Percentiles rank a stretch among this genome's conserved stretches.
Conservation (phyloP, 2,888 invertebrate species). For the Agrotis segetum region DNA sequence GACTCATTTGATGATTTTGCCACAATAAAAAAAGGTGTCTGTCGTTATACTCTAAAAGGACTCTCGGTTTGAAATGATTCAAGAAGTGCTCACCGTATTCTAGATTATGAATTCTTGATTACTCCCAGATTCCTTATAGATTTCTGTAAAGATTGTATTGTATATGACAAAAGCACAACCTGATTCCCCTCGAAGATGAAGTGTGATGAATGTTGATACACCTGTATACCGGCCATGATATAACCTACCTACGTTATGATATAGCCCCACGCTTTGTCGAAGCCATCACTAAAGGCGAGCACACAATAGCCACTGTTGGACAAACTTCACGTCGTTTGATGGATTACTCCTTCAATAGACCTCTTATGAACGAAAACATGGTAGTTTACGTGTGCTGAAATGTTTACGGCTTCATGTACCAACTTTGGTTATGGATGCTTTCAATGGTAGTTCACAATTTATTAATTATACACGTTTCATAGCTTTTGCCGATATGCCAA, state of each 20-base stretch:
- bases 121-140: background rate
- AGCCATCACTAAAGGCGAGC: slow-evolving; percentile 41
- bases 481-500: background rate
- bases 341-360: slow-evolving; percentile 50
- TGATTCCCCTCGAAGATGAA: slow-evolving; percentile 21
- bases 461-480: background rate
- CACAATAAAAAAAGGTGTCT: too few species aligned
- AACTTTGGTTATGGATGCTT: background rate
- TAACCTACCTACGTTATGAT: slow-evolving; percentile 17
- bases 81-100: background rate
- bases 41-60: background rate
- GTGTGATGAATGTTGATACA: slow-evolving; percentile 25
- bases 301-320: slow-evolving; percentile 48
- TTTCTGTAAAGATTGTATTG: background rate
- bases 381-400: slow-evolving; percentile 6
- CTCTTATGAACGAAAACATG: slow-evolving; percentile 30
- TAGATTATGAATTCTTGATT: background rate
- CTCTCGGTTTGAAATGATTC: background rate
- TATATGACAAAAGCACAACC: background rate
- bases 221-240: slow-evolving; percentile 27
- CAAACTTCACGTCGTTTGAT: slow-evolving; percentile 55
- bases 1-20: too few species aligned
- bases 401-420: slow-evolving; percentile 11
- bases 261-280: slow-evolving; percentile 36
- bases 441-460: background rate